Evolutionary conservation across 2,888 invertebrate genomes (phyloP).

Genomic region (Noctua fimbriata): DNA sequence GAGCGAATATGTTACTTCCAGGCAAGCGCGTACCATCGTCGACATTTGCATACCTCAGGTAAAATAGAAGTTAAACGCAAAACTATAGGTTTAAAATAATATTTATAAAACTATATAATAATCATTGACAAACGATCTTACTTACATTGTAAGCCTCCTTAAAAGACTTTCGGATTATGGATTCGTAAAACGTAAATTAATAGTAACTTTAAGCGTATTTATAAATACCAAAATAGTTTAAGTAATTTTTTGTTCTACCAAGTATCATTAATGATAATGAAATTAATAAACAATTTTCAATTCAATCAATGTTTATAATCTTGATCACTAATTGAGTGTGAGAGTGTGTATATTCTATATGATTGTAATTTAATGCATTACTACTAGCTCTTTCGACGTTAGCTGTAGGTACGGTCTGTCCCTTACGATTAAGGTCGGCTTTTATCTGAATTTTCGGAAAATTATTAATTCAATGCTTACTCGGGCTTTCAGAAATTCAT

Average conservation of each 20-base stretch:
- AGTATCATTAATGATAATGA: not conserved
- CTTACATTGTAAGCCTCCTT: not conserved
- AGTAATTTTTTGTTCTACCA: not conserved
- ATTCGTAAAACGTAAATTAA: constrained; percentile 2
- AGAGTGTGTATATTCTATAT: too few species aligned
- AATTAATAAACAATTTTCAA: not conserved
- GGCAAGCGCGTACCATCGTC: too few species aligned
- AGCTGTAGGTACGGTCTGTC: too few species aligned
- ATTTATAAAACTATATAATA: not conserved
- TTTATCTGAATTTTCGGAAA: too few species aligned
- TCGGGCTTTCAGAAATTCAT: too few species aligned
- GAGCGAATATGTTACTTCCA: too few species aligned
- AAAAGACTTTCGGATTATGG: not conserved
- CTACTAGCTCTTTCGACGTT: too few species aligned
- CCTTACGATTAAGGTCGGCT: too few species aligned
- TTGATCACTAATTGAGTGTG: too few species aligned
- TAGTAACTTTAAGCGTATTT: not conserved
- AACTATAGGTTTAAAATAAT: not conserved
- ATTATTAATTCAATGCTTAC: too few species aligned
- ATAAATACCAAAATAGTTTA: not conserved
- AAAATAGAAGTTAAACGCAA: not conserved
- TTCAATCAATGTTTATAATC: too few species aligned
- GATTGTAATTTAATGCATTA: too few species aligned
- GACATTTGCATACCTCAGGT: not conserved
- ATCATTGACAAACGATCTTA: not conserved